These are phyloP conservation scores for Tricholauxania praeusta DNA, from an alignment of 2,888 invertebrate genomes.

Conservation along the genomic window DNA sequence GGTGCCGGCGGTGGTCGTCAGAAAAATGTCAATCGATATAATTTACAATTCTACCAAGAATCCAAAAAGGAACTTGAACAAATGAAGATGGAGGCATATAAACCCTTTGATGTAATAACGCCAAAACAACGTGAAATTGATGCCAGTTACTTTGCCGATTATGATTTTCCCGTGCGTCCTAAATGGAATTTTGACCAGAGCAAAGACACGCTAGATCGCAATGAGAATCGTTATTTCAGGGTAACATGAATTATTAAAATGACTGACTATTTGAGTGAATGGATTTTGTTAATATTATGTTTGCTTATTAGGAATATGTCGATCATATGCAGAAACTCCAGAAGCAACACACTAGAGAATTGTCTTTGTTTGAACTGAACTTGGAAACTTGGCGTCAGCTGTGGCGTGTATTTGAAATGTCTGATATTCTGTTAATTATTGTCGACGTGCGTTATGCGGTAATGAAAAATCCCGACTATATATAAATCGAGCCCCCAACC, in stretches of 20 bases:
- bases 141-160: slow-evolving; percentile 75
- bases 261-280: too few relatives aligned
- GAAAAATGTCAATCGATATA: slow-evolving; percentile 76
- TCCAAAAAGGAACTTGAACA: slow-evolving; percentile 78
- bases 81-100: slow-evolving; percentile 76
- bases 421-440: slow-evolving; percentile 88
- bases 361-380: slow-evolving; percentile 93
- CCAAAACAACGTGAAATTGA: slow-evolving; percentile 78
- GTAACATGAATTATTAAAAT: slow-evolving; percentile 45
- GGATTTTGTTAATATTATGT: neutral
- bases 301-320: slow-evolving; percentile 77
- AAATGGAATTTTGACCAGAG: slow-evolving; percentile 85
- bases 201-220: slow-evolving; percentile 78
- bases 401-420: slow-evolving; percentile 96
- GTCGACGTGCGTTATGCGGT: slow-evolving; percentile 90
- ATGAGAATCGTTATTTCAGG: slow-evolving; percentile 85
- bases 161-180: slow-evolving; percentile 88
- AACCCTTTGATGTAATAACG: slow-evolving; percentile 68
- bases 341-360: slow-evolving; percentile 70
- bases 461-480: too few relatives aligned
- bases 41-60: slow-evolving; percentile 86
- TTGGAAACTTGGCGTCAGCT: slow-evolving; percentile 96
- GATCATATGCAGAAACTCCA: slow-evolving; percentile 75
- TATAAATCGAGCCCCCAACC: too few relatives aligned
- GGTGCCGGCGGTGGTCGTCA: slow-evolving; percentile 58